A percentile compares a stretch with the other conserved stretches of the same genome.
phyloP scores from a whole-genome alignment of 2,888 invertebrate genomes.

The Caenorhabditis doughertyi region DNA sequence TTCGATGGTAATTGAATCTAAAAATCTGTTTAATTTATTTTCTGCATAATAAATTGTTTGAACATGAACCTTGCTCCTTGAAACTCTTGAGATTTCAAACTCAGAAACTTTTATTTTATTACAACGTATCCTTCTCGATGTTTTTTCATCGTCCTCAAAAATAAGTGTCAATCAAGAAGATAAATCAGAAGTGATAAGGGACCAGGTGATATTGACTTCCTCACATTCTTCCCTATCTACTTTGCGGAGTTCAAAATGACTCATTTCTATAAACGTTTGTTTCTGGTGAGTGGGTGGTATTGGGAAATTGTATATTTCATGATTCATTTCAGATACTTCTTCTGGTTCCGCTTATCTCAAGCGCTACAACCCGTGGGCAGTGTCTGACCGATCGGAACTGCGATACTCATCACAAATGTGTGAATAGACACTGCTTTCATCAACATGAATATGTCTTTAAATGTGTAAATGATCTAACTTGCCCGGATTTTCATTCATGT shows the following conservation, averaged over 20 bases:
- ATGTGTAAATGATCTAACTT: slow-evolving; percentile 30
- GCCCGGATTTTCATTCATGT: slow-evolving; percentile 54
- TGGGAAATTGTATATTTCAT: too few relatives aligned
- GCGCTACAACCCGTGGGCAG: slow-evolving; percentile 24
- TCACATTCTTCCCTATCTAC: background rate
- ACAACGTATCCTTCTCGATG: background rate
- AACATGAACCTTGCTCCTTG: too few relatives aligned
- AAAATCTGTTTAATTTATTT: background rate
- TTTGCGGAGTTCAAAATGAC: background rate
- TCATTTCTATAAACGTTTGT: background rate
- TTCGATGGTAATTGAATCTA: slow-evolving; percentile 39
- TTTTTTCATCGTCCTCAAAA: background rate
- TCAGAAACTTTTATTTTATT: slow-evolving; percentile 9
- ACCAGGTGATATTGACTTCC: slow-evolving; percentile 27
- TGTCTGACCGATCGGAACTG: slow-evolving; percentile 55
- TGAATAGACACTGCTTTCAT: slow-evolving; percentile 45
- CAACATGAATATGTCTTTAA: slow-evolving; percentile 50
- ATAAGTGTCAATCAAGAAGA: slow-evolving; percentile 7
- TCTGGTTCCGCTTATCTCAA: background rate
- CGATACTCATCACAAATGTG: slow-evolving; percentile 40
- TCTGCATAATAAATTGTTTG: slow-evolving; percentile 16
- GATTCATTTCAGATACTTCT: slow-evolving; percentile 6
- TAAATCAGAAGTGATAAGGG: background rate
- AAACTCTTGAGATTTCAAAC: background rate
- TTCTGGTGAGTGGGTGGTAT: slow-evolving; percentile 1